Base-by-base conservation (phyloP, 2,888 invertebrate species). In the Tholera decimalis region DNA sequence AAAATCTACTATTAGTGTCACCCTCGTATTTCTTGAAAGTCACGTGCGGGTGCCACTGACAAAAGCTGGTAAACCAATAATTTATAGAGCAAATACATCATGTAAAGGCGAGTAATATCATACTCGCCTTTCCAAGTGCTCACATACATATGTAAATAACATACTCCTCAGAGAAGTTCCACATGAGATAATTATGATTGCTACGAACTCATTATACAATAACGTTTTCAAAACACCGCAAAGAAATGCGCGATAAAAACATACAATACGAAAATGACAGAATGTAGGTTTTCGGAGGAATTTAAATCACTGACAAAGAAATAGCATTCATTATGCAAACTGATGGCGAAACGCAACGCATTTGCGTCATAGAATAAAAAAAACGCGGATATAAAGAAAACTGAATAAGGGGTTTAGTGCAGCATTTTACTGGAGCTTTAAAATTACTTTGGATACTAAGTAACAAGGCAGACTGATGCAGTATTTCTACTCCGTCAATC, bases 171-270 rank as follows among this genome's bases (percentile, higher is more conserved):
- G n/a, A n/a, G 44, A 49, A 56, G n/a, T 51, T 41, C 5, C 22
- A 54, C 47, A 39, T 44, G 28, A 55, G 50, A 66, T n/a, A n/a
- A n/a, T n/a, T 59, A 50, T 54, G 54, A 68, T 55, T 63, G 33
- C 41, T 13, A 26, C 46, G 54, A 71, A 66, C 63, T 71, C 55
- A 78, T 69, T 63, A 69, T 26, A 53, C n/a, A 67, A 72, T 70
- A 73, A 35, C 44, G 43, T 66, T 76, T 61, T 54, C 20, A 47
- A 65, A 66, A 57, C 43, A 46, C 56, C 9, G 33, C 37, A 33
- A 55, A 65, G 51, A 57, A 55, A 56, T 47, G 13, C 35, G 18
- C 8, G 33, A 53, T 41, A 55, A 58, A 69, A 76, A 63, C 51
- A 44, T 20, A 70, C 13, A 41, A 22, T 57, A 55, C 44, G n/a